Percentiles rank a stretch among this genome's conserved stretches.
Conservation (phyloP, 1,140 invertebrate species). For the Drosophila willistoni region DNA sequence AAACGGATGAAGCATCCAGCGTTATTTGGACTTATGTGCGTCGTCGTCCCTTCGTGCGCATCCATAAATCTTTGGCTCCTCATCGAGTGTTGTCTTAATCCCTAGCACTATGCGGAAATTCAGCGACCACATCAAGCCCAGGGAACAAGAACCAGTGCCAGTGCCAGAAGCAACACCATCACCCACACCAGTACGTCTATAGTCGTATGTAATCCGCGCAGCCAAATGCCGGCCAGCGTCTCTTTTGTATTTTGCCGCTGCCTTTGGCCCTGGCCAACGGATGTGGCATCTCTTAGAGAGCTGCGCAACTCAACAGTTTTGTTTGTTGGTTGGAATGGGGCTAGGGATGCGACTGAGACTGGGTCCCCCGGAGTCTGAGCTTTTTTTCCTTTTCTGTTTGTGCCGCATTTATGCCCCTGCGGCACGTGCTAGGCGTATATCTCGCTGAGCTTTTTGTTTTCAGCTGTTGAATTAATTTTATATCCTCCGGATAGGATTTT, state of each 20-base stretch:
- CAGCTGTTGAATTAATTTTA: constrained; percentile 36
- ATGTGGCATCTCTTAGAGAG: constrained; percentile 9
- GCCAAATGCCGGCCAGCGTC: constrained; percentile 3
- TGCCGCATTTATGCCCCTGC: constrained; percentile 22
- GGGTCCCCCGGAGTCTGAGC: neutral
- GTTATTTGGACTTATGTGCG: neutral
- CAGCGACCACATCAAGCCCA: constrained; percentile 10
- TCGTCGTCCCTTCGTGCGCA: constrained; percentile 17
- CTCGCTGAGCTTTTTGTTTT: constrained; percentile 32
- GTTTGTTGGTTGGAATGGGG: neutral
- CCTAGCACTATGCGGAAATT: constrained; percentile 17
- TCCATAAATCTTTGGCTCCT: constrained; percentile 31
- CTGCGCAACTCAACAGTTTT: constrained; percentile 21
- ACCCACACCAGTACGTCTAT: neutral
- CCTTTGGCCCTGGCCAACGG: constrained; percentile 13
- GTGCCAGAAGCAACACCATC: neutral
- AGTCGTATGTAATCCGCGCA: constrained; percentile 6
- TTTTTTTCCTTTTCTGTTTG: neutral
- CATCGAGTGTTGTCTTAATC: constrained; percentile 22
- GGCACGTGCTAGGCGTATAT: constrained; percentile 28
- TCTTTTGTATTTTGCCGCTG: constrained; percentile 6
- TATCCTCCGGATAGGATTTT: constrained; percentile 36
- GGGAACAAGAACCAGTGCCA: neutral
- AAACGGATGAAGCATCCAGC: neutral
- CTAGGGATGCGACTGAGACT: no score